Conservation (phyloP, 1,140 invertebrate species). For the Lepidotrigona ventralis region DNA sequence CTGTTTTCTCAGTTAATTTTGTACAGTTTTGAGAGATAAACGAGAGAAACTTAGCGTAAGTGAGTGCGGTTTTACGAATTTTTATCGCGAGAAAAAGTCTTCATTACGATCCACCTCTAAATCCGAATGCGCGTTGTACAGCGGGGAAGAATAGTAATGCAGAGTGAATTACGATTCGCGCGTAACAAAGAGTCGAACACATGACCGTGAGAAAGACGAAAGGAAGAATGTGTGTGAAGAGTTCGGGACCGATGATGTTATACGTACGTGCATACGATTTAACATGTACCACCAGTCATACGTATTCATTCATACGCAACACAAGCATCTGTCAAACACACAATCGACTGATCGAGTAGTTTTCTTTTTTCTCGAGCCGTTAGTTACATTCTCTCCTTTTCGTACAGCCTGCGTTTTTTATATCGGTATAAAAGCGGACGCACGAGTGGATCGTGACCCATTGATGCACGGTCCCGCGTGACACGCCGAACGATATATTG, state of each 20-base stretch:
- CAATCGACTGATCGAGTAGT: slow-evolving; percentile 65
- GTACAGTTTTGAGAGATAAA: slow-evolving; percentile 8
- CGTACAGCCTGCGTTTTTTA: slow-evolving; percentile 67
- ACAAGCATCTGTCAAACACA: slow-evolving; percentile 40
- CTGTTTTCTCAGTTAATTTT: slow-evolving; percentile 32
- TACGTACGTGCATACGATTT: slow-evolving; percentile 40
- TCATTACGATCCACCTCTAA: neutral
- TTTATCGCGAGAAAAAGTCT: slow-evolving; percentile 12
- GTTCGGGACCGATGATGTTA: slow-evolving; percentile 29
- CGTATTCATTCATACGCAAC: slow-evolving; percentile 51
- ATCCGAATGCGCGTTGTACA: neutral
- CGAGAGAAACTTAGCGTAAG: slow-evolving; percentile 10
- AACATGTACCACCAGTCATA: slow-evolving; percentile 61
- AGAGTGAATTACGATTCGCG: neutral
- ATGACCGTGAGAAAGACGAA: neutral
- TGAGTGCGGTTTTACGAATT: slow-evolving; percentile 23
- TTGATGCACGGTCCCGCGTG: slow-evolving; percentile 10
- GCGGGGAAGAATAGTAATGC: neutral
- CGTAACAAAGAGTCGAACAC: neutral
- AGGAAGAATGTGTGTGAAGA: slow-evolving; percentile 17
- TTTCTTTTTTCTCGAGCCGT: slow-evolving; percentile 47
- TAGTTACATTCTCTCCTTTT: slow-evolving; percentile 63
- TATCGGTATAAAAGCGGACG: slow-evolving; percentile 62
- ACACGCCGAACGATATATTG: slow-evolving; percentile 48
- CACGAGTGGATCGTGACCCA: slow-evolving; percentile 18